Conservation (phyloP, 2,797 vertebrate genomes). For the Lophius americanus region DNA sequence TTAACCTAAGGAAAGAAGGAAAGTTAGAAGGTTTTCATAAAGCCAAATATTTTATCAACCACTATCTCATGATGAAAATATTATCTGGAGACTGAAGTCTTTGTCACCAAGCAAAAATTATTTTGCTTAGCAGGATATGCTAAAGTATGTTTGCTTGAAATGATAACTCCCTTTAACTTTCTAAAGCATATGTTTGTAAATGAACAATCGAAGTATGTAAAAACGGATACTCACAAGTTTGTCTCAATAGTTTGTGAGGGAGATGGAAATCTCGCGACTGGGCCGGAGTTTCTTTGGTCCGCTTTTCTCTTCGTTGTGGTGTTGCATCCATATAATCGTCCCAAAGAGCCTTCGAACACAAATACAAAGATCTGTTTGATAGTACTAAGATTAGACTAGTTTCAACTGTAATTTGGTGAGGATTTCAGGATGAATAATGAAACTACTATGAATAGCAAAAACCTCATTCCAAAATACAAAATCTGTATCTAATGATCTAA, state of each 20-base stretch:
- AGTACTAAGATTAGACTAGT: too few relatives aligned
- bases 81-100: too few relatives aligned
- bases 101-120: too few relatives aligned
- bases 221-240: conserved; percentile 84
- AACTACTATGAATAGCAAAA: too few relatives aligned
- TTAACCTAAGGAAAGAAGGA: conserved; percentile 4
- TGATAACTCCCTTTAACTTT: not conserved
- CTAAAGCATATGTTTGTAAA: not conserved
- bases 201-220: not conserved
- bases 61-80: too few relatives aligned
- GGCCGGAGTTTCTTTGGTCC: conserved; percentile 74
- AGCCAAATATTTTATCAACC: not conserved
- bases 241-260: conserved; percentile 83
- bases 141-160: not conserved
- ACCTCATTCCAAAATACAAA: too few relatives aligned
- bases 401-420: too few relatives aligned
- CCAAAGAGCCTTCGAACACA: conserved; percentile 84
- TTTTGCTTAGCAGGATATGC: not conserved
- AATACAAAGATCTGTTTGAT: conserved; percentile 4
- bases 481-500: too few relatives aligned
- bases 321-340: conserved; percentile 89
- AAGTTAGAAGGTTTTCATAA: not conserved
- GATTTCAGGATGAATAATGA: too few relatives aligned
- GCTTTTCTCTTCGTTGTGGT: conserved; percentile 86
- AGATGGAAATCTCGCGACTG: conserved; percentile 77